phyloP scores from a whole-genome alignment of 2,113 vertebrate species.

The Passer domesticus region DNA sequence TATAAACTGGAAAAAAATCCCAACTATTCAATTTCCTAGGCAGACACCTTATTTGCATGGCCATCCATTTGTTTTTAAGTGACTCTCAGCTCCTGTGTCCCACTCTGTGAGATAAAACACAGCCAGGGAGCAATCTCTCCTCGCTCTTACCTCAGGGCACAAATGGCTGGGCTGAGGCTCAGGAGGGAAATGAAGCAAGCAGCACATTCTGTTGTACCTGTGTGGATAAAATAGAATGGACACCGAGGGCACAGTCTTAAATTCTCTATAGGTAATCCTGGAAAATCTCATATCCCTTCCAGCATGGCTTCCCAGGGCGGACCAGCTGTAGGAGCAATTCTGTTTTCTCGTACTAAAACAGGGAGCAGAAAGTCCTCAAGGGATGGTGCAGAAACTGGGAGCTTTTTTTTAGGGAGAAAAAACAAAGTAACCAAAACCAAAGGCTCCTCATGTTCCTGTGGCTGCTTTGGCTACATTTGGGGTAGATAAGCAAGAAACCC shows the following conservation, averaged over 20 bases:
- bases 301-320: neutral
- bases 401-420: neutral
- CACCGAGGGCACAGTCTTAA: rapidly evolving
- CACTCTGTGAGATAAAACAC: neutral
- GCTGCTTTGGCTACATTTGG: neutral
- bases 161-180: neutral
- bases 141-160: neutral
- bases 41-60: neutral
- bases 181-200: neutral
- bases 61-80: neutral
- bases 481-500: neutral
- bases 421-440: neutral
- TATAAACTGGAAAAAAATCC: neutral
- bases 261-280: neutral
- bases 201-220: neutral
- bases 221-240: neutral
- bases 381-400: neutral
- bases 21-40: neutral
- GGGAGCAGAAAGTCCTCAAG: neutral
- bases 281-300: neutral
- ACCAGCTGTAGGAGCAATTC: rapidly evolving
- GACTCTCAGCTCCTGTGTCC: neutral
- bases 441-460: rapidly evolving
- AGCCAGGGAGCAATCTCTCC: neutral
- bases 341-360: neutral